phyloP scores from a whole-genome alignment of 1,140 invertebrate genomes.

The Maconellicoccus hirsutus region DNA sequence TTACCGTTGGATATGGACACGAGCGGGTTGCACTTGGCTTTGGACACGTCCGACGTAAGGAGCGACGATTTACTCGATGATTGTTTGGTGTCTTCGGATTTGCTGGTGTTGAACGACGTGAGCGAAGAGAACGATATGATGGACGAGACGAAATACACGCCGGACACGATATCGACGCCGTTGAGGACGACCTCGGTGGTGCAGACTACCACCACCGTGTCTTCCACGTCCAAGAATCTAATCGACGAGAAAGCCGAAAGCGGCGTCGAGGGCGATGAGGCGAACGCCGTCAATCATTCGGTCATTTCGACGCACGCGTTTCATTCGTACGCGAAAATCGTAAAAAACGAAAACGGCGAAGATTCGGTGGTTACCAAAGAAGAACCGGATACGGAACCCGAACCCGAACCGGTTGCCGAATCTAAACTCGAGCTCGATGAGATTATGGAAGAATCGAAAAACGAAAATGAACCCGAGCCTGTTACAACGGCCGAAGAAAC shows the following conservation, averaged over 20 bases:
- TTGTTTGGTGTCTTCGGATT: slow-evolving; percentile 30
- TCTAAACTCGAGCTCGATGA: no score
- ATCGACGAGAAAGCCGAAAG: neutral
- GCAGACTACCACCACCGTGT: neutral
- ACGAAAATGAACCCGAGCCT: neutral
- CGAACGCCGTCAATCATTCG: neutral
- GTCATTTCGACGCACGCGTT: slow-evolving; percentile 24
- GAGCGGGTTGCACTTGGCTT: slow-evolving; percentile 28
- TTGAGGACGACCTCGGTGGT: neutral
- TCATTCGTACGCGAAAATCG: slow-evolving; percentile 25
- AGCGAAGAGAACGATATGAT: neutral
- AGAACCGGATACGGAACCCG: neutral
- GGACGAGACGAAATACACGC: neutral
- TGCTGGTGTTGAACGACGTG: neutral
- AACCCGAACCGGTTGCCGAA: no score
- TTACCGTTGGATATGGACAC: slow-evolving; percentile 29
- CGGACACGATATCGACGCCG: neutral
- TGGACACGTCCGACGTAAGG: slow-evolving; percentile 24
- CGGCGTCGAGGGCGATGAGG: neutral
- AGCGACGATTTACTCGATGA: slow-evolving; percentile 29
- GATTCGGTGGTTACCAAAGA: neutral
- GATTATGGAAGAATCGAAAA: neutral
- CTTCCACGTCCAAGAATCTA: neutral
- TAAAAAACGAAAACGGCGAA: neutral
- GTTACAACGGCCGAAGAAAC: neutral